phyloP scores from a whole-genome alignment of 2,888 invertebrate species.

The Drosophila subsilvestris region DNA sequence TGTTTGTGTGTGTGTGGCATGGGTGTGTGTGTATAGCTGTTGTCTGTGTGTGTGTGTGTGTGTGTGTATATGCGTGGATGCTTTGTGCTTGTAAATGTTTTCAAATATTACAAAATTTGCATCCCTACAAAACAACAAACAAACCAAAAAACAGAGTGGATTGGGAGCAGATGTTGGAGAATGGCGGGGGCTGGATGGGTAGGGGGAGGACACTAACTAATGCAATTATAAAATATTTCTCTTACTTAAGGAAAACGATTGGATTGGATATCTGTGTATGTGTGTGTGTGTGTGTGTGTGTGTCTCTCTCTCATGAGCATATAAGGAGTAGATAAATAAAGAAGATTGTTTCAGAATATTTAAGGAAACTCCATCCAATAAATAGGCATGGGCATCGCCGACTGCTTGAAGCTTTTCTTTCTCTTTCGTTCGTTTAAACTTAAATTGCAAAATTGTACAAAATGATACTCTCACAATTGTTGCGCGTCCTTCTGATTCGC shows the following conservation, averaged over 20 bases:
- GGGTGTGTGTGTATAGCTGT: constrained; percentile 28
- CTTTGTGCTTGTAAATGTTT: constrained; percentile 61
- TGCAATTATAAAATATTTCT: background rate
- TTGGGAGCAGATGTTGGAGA: too few species aligned
- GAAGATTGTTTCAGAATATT: constrained; percentile 23
- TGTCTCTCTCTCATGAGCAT: constrained; percentile 11
- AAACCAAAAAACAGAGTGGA: constrained; percentile 14
- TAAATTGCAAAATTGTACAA: constrained; percentile 78
- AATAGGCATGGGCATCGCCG: constrained; percentile 27
- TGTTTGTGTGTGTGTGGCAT: constrained; percentile 43
- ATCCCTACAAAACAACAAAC: constrained; percentile 45
- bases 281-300: background rate
- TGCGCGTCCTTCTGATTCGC: constrained; percentile 33
- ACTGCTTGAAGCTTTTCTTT: constrained; percentile 60
- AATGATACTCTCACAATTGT: constrained; percentile 62
- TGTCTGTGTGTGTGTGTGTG: constrained; percentile 35
- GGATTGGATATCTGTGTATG: background rate
- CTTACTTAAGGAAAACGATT: background rate
- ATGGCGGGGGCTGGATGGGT: background rate
- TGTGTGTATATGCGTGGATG: constrained; percentile 46
- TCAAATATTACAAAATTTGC: constrained; percentile 53
- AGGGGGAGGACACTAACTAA: background rate
- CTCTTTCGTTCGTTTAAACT: constrained; percentile 50
- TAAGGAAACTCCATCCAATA: constrained; percentile 40
- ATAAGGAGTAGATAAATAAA: constrained; percentile 10